These are phyloP conservation scores for Enteromius afrohamiltoni DNA, from an alignment of 2,797 vertebrate species.

Conservation along the genomic window DNA sequence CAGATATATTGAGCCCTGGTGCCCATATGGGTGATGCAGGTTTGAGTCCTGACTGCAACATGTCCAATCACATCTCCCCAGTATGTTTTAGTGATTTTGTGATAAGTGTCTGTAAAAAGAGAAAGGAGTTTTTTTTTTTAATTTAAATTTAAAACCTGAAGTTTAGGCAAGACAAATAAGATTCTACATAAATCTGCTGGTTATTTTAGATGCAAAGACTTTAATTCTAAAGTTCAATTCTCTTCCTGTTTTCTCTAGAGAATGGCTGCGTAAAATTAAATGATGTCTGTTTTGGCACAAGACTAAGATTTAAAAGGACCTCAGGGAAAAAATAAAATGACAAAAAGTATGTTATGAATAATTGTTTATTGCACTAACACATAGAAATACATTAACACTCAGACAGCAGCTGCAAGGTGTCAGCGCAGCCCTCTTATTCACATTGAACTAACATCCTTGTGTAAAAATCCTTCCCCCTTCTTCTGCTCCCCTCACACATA, in stretches of 20 bases:
- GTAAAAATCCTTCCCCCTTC: constrained; percentile 59
- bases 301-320: constrained; percentile 17
- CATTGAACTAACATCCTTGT: constrained; percentile 54
- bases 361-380: not conserved
- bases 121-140: not conserved
- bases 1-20: not conserved
- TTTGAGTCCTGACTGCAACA: not conserved
- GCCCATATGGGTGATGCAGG: not conserved
- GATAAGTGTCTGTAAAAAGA: not conserved
- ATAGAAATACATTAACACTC: constrained; percentile 24
- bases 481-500: constrained; percentile 10
- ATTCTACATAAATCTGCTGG: not conserved
- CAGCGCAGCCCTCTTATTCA: constrained; percentile 67
- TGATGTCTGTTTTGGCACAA: not conserved
- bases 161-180: not conserved
- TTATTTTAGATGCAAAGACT: not conserved
- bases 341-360: not conserved
- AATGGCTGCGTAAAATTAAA: not conserved
- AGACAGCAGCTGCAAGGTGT: constrained; percentile 70
- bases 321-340: not conserved
- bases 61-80: not conserved
- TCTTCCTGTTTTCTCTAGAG: not conserved
- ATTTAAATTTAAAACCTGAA: not conserved
- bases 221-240: not conserved
- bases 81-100: not conserved